Evolutionary conservation across 2,797 vertebrate genomes (phyloP).

Genomic region (Amazonetta brasiliensis): DNA sequence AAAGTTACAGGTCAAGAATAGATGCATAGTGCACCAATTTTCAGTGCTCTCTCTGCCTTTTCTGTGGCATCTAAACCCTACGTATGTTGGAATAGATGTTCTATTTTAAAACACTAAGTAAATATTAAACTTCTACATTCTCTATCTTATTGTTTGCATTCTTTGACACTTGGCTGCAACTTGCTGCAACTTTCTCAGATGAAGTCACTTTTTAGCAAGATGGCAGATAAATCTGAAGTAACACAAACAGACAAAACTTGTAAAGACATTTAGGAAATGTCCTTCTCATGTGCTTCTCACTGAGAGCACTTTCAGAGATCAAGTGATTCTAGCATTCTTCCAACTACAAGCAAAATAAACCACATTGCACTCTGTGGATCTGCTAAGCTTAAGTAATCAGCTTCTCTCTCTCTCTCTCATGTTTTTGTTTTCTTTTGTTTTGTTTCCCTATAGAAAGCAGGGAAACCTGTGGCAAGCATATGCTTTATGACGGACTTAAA

Average conservation of each 20-base stretch:
- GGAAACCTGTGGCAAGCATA: not conserved
- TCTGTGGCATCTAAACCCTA: not conserved
- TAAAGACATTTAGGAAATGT: not conserved
- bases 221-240: not conserved
- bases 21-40: not conserved
- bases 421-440: not conserved
- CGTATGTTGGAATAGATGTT: not conserved
- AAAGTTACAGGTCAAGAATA: not conserved
- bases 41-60: not conserved
- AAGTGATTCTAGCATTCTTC: not conserved
- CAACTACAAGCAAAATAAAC: not conserved
- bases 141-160: constrained; percentile 38
- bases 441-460: not conserved
- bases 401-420: not conserved
- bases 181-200: constrained; percentile 2
- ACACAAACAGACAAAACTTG: not conserved
- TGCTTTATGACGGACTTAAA: not conserved
- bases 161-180: not conserved
- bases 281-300: not conserved
- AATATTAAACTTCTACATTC: constrained; percentile 27
- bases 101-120: constrained; percentile 49
- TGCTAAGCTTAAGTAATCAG: not conserved
- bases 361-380: not conserved
- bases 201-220: constrained; percentile 2
- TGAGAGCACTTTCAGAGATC: not conserved